Base-by-base conservation (phyloP, 2,888 invertebrate genomes). In the Pollenia labialis region DNA sequence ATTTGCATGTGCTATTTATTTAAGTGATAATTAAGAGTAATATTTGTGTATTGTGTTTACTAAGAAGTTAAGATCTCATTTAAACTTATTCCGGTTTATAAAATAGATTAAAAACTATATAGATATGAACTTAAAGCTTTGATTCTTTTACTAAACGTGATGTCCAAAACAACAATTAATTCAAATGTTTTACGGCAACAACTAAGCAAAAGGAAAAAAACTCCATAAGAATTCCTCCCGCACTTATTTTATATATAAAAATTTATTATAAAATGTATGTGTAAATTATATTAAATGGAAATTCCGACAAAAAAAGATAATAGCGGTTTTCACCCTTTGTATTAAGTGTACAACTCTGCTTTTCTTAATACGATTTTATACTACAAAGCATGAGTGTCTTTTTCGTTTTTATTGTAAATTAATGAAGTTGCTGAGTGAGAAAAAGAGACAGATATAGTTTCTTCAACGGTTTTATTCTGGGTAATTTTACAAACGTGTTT, bases 251-350 rank as follows among this genome's bases (percentile, higher is more conserved):
- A 32, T 44, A 46, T 12, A 42, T 52, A 32, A 11, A 4, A 46
- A 72, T 46, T 72, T 60, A 56, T 64, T 54, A 18, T 64, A 54
- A 62, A 81, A 40, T 60, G 3, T 44, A 60, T 71, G 52, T 71
- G 80, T 80, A 72, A 71, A 79, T 69, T 79, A 68, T 52, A 40
- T 46, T 60, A 62, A 68, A 60, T 8, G 74, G 18, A 62, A 44
- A 44, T 56, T 56, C 23, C 12, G 12, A 58, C 16, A 69, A 1
- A 68, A 74, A 58, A 58, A n/a, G n/a, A n/a, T n/a, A n/a, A n/a
- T n/a, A n/a, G n/a, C n/a, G n/a, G n/a, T n/a, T n/a, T n/a, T n/a
- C n/a, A n/a, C n/a, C n/a, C n/a, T n/a, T n/a, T n/a, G n/a, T n/a
- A n/a, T n/a, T n/a, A n/a, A n/a, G n/a, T n/a, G n/a, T n/a, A n/a